Evolutionary conservation across 1,140 invertebrate species (phyloP).

Genomic region (Pseudobourletiella spinata): DNA sequence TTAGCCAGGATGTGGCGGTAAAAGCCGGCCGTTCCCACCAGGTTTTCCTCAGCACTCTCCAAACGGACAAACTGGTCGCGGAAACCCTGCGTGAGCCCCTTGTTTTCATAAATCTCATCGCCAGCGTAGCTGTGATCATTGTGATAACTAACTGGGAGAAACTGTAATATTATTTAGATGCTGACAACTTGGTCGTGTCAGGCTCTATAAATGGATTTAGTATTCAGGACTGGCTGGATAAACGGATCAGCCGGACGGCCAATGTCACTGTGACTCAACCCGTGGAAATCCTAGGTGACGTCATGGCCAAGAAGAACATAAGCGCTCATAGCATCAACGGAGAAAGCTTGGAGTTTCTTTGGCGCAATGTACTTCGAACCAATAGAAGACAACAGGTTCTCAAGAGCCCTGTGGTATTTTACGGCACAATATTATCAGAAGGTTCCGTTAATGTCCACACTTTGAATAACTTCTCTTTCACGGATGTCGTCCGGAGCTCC

Average conservation of each 20-base stretch:
- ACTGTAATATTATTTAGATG: background rate
- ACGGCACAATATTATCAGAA: background rate
- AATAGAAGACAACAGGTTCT: slow-evolving; percentile 5
- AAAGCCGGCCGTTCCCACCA: background rate
- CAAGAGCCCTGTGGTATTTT: slow-evolving; percentile 1
- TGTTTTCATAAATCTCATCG: no score
- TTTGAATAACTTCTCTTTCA: slow-evolving; percentile 1
- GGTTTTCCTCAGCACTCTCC: slow-evolving; percentile 5
- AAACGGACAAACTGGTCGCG: no score
- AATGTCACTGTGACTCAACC: background rate
- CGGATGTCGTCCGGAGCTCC: background rate
- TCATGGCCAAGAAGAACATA: background rate
- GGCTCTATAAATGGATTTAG: background rate
- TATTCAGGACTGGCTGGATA: background rate
- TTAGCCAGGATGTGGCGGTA: slow-evolving; percentile 2
- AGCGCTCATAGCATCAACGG: slow-evolving; percentile 4
- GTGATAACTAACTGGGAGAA: no score
- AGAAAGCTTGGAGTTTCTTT: background rate
- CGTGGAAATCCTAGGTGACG: slow-evolving; percentile 1
- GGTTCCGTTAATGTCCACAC: background rate
- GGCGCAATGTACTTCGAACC: background rate
- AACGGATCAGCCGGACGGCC: background rate
- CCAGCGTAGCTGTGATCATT: no score
- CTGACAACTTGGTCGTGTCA: background rate
- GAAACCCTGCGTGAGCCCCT: no score